Evolutionary conservation across 1,140 invertebrate genomes (phyloP).

Genomic region (Branchinecta lindahli): DNA sequence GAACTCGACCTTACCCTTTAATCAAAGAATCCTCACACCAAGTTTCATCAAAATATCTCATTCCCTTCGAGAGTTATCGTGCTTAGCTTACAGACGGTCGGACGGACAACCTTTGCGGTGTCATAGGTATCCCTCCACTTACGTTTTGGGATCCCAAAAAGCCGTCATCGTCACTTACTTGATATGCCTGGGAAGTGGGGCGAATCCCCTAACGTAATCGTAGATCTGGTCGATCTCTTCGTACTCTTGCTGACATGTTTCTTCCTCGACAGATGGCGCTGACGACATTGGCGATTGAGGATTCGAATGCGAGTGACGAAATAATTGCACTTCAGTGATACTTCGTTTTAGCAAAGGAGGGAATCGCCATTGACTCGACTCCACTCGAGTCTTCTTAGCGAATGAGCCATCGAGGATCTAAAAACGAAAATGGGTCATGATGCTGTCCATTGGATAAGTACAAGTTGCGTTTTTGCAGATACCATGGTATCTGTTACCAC

Average conservation of each 20-base stretch:
- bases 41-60: too few species aligned
- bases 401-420: slow-evolving; percentile 33
- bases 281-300: slow-evolving; percentile 23
- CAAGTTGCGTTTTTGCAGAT: too few species aligned
- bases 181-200: slow-evolving; percentile 65
- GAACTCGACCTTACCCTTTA: too few species aligned
- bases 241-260: slow-evolving; percentile 39
- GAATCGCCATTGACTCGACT: slow-evolving; percentile 26
- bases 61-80: too few species aligned
- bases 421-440: slow-evolving; percentile 19
- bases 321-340: slow-evolving; percentile 20
- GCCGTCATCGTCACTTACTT: neutral
- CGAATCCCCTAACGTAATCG: slow-evolving; percentile 81
- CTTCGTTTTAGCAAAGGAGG: slow-evolving; percentile 21
- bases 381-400: slow-evolving; percentile 27
- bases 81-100: too few species aligned
- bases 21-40: too few species aligned
- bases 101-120: too few species aligned
- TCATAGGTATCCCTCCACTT: too few species aligned
- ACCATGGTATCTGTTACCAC: too few species aligned
- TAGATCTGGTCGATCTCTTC: slow-evolving; percentile 95
- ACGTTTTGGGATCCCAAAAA: too few species aligned
- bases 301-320: slow-evolving; percentile 18
- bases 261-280: slow-evolving; percentile 31
- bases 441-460: too few species aligned